Base-by-base conservation (phyloP, 2,113 vertebrate genomes). In the Callipepla squamata region DNA sequence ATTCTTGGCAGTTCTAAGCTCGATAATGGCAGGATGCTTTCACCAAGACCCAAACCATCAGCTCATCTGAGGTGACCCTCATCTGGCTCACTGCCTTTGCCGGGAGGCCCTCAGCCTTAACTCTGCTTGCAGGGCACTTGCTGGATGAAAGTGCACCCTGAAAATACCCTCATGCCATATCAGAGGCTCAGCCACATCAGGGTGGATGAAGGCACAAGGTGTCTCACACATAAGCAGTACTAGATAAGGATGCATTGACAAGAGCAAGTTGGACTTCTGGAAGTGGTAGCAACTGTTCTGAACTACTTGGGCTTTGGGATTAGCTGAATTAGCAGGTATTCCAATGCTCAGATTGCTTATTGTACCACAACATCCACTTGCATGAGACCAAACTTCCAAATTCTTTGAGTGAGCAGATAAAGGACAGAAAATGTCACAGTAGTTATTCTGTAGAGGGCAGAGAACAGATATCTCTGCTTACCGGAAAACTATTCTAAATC, bases 61-160 rank as follows among this genome's bases (percentile, higher is more conserved):
- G 17, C 6, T 65, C 15, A 30, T n/a, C 42, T 0, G 0, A 23
- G 44, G 28, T n/a, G 8, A 72, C 5, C 2, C 17, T 0, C 0
- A 1, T 44, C 12, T 53, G 26, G 6, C 48, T 59, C 32, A 48
- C 17, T 21, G 74, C 13, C 36, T 76, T 51, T 55, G 22, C 21
- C 23, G 2, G 4, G n/a, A 8, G 11, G 0, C 10, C 42, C 63
- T 13, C 19, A 59, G 69, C 13, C 26, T 85, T 40, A 36, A 17
- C 7, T n/a, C 40, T 69, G 3, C 30, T 69, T 0, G 0, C 7
- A 17, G 28, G 23, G 19, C 34, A 75, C 5, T 16, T 38, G 36
- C 12, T 75, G 23, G 65, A 38, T 34, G 14, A 26, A 75, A 87
- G 16, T 4, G 15, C 59, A 40, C 36, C 59, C 59, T 63, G 16